Evolutionary conservation across 2,888 invertebrate species (phyloP), one percentile per base, ranked within the genome.

Genomic region (Aleiodes leptofemur): DNA sequence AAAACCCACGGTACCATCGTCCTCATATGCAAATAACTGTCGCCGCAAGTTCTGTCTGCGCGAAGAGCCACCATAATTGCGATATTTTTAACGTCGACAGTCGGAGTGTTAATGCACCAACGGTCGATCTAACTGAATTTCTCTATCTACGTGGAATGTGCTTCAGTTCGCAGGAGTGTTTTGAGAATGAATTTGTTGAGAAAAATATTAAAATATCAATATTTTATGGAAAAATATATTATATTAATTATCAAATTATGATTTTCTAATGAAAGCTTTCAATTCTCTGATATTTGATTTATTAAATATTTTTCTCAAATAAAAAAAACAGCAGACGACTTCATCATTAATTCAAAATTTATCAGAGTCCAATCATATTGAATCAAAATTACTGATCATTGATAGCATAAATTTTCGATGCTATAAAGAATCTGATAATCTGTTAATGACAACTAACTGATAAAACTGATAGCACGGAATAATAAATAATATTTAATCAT

Each of bases 21-120:
- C 82, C 88, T 84, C 87, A 82, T 88, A 88, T 88, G 88, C 86
- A 88, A 88, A 88, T 87, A 86, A 80, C 80, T 81, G 80, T 74
- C 79, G 82, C 83, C 84, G 82, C 78, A 81, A 82, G 78, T 81
- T 82, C 81, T 78, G 78, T 82, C 82, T 82, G 81, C 78, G 78
- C 77, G 77, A 76, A 77, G 79, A 79, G 79, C 80, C 75, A 73
- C 82, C 81, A 82, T 84, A 83, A 85, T 83, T 83, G 81, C 78
- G 80, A 81, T 82, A 84, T 85, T 84, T 84, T 84, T 83, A 80
- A 78, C 75, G 72, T 74, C 43, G 72, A 76, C 75, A 48, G 66
- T 59, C 29, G 69, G 69, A 78, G 76, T 76, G 76, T 79, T 80
- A 78, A 80, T 76, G 74, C 64, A 48, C 64, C 43, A 64, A n/a